phyloP scores from a whole-genome alignment of 2,113 vertebrate species.

The Sturnus vulgaris region DNA sequence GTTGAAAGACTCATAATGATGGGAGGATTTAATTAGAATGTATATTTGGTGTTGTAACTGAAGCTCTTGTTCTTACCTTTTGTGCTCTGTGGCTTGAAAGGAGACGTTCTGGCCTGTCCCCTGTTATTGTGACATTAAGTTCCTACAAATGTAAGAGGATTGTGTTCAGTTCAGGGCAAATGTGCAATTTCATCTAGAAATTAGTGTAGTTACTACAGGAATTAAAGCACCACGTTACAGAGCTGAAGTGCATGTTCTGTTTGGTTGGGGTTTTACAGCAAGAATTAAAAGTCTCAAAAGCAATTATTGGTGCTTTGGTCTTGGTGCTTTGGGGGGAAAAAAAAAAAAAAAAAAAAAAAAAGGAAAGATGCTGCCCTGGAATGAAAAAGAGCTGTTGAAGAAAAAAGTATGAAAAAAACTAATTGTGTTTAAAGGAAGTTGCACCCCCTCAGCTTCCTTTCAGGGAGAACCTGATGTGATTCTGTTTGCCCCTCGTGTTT shows the following conservation, averaged over 20 bases:
- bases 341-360: not conserved
- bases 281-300: not conserved
- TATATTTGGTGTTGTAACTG: not conserved
- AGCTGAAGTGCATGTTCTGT: not conserved
- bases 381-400: not conserved
- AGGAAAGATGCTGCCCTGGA: not conserved
- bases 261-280: not conserved
- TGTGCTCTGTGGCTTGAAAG: not conserved
- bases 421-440: not conserved
- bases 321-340: not conserved
- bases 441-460: not conserved
- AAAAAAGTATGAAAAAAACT: not conserved
- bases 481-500: not conserved
- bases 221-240: not conserved
- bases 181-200: not conserved
- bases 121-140: not conserved
- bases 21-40: not conserved
- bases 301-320: too few species aligned
- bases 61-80: not conserved
- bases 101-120: fast-evolving
- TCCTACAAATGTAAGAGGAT: not conserved
- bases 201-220: not conserved
- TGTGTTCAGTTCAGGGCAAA: not conserved
- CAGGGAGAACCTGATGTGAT: not conserved
- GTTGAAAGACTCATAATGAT: not conserved